phyloP scores from a whole-genome alignment of 2,888 invertebrate genomes.

The Polymixis flavicincta region DNA sequence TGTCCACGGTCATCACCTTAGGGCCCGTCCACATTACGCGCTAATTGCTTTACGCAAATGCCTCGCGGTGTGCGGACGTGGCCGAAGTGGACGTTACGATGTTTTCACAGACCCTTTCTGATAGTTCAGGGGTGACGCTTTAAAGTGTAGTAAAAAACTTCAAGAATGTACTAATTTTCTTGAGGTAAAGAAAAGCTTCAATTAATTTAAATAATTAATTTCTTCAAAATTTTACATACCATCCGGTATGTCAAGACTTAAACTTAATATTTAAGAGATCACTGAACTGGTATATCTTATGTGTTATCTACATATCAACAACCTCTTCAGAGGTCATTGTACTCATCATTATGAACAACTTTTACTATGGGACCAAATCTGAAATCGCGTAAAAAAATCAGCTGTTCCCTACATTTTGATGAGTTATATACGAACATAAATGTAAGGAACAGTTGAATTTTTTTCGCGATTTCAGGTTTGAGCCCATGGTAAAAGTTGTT shows the following conservation, averaged over 20 bases:
- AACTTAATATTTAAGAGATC: background rate
- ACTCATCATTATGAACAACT: too few species aligned
- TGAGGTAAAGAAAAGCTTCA: background rate
- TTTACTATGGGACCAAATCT: too few species aligned
- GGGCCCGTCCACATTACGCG: slow-evolving; percentile 82
- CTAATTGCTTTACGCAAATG: slow-evolving; percentile 88
- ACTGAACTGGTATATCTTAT: background rate
- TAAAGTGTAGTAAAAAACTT: background rate
- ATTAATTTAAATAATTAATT: background rate
- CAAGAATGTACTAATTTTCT: background rate
- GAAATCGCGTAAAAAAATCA: too few species aligned
- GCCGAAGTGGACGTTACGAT: slow-evolving; percentile 71
- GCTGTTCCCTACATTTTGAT: too few species aligned
- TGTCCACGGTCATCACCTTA: slow-evolving; percentile 69
- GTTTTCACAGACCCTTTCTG: slow-evolving; percentile 73
- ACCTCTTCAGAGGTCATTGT: too few species aligned
- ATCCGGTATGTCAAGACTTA: background rate
- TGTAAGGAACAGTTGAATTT: too few species aligned
- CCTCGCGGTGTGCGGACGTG: slow-evolving; percentile 74
- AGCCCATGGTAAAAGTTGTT: too few species aligned
- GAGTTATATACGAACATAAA: too few species aligned
- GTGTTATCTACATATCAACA: too few species aligned
- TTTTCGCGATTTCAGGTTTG: too few species aligned
- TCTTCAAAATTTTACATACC: too few species aligned
- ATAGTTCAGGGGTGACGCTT: slow-evolving; percentile 56